Percentiles rank a stretch among this genome's conserved stretches.
These are phyloP conservation scores for Psittacus erithacus DNA, from an alignment of 2,113 vertebrate genomes.

Conservation along the genomic window DNA sequence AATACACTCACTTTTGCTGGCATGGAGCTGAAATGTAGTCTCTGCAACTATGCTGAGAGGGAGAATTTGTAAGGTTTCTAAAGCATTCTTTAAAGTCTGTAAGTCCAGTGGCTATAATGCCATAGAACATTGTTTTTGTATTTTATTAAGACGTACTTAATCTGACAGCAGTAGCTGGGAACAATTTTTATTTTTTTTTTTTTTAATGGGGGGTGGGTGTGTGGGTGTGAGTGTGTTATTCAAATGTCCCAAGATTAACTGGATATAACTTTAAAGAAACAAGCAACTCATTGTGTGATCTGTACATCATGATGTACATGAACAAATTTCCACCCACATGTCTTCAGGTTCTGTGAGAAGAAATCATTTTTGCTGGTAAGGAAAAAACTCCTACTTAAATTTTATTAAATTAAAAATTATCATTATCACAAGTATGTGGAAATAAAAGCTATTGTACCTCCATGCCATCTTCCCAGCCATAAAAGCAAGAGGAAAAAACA, in stretches of 20 bases:
- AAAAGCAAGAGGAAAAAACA: not conserved
- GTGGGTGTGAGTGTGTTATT: not conserved
- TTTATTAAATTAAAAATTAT: slow-evolving; percentile 23
- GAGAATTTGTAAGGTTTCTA: not conserved
- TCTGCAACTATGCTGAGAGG: not conserved
- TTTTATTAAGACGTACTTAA: not conserved
- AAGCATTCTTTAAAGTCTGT: not conserved
- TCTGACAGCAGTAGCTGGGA: not conserved
- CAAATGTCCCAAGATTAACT: not conserved
- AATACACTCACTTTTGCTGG: not conserved
- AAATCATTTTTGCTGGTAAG: not conserved
- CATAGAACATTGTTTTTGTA: not conserved
- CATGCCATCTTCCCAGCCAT: not conserved
- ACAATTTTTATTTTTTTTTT: not conserved
- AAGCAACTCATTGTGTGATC: not conserved
- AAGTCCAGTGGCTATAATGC: not conserved
- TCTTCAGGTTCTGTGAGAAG: not conserved
- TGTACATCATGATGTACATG: not conserved
- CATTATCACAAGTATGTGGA: slow-evolving; percentile 16
- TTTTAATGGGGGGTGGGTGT: fast-evolving
- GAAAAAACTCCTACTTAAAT: not conserved
- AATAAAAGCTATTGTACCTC: slow-evolving; percentile 8
- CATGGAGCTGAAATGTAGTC: not conserved
- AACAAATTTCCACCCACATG: not conserved
- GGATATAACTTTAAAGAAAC: not conserved